Evolutionary conservation across 1,140 invertebrate species (phyloP).

Genomic region (Littorina saxatilis): DNA sequence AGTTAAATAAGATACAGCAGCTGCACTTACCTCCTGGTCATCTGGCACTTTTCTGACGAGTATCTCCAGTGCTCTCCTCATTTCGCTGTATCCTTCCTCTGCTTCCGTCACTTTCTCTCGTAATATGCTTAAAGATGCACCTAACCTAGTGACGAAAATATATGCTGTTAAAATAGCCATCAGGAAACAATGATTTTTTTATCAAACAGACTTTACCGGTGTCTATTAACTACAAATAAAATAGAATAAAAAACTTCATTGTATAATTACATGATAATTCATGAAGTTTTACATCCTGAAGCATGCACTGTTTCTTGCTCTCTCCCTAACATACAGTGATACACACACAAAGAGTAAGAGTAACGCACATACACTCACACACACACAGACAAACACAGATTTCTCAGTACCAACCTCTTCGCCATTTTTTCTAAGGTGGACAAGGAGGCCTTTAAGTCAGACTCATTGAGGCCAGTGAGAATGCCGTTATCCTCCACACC

Average conservation of each 20-base stretch:
- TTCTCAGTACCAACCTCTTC: slow-evolving; percentile 62
- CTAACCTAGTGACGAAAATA: slow-evolving; percentile 79
- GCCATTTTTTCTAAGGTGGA: slow-evolving; percentile 89
- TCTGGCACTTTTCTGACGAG: slow-evolving; percentile 93
- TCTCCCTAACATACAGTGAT: too few species aligned
- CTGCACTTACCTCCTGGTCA: slow-evolving; percentile 86
- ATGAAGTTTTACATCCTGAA: too few species aligned
- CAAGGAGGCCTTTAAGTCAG: slow-evolving; percentile 89
- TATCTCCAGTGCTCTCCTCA: slow-evolving; percentile 85
- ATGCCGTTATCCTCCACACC: slow-evolving; percentile 95
- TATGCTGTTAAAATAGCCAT: background rate
- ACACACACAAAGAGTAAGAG: too few species aligned
- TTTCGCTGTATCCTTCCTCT: slow-evolving; percentile 60
- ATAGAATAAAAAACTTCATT: too few species aligned
- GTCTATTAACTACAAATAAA: too few species aligned
- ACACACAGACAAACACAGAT: too few species aligned
- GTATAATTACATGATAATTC: too few species aligned
- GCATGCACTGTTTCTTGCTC: too few species aligned
- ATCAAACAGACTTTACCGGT: background rate
- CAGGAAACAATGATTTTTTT: slow-evolving; percentile 12
- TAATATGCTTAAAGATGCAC: slow-evolving; percentile 85
- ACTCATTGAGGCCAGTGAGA: slow-evolving; percentile 86
- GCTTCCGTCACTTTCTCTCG: slow-evolving; percentile 78
- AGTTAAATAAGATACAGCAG: too few species aligned
- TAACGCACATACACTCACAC: too few species aligned